Percentiles rank a stretch among this genome's conserved stretches.
phyloP scores from a whole-genome alignment of 2,113 vertebrate genomes.

The Patagioenas fasciata region DNA sequence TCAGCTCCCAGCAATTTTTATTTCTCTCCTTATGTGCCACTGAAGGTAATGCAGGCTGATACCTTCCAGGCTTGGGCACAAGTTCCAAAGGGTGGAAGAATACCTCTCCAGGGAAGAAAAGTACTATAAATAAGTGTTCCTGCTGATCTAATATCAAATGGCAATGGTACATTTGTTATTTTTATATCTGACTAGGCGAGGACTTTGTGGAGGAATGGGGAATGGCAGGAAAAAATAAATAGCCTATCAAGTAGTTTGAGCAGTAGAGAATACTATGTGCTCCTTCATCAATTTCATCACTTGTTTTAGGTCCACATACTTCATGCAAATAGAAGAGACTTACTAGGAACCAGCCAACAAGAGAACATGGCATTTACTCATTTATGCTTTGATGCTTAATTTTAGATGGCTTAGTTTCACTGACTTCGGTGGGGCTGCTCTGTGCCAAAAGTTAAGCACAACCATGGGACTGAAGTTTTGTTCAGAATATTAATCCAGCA shows the following conservation, averaged over 20 bases:
- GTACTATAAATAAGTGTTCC: constrained; percentile 2
- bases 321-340: background rate
- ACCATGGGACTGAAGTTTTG: background rate
- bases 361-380: background rate
- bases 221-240: background rate
- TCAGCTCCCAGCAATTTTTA: background rate
- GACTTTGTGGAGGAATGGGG: background rate
- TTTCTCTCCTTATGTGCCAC: background rate
- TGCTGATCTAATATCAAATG: background rate
- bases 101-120: background rate
- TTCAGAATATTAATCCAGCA: background rate
- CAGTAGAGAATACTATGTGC: background rate
- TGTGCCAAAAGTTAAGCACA: background rate
- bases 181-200: background rate
- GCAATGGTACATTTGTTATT: constrained; percentile 18
- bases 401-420: background rate
- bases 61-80: accelerated
- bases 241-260: background rate
- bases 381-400: background rate
- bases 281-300: background rate
- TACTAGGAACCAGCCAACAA: background rate
- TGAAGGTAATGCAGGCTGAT: background rate
- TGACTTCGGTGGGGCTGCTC: background rate
- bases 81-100: background rate
- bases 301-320: background rate